phyloP scores from a whole-genome alignment of 1,140 invertebrate species.

The Drosophila pectinifera region DNA sequence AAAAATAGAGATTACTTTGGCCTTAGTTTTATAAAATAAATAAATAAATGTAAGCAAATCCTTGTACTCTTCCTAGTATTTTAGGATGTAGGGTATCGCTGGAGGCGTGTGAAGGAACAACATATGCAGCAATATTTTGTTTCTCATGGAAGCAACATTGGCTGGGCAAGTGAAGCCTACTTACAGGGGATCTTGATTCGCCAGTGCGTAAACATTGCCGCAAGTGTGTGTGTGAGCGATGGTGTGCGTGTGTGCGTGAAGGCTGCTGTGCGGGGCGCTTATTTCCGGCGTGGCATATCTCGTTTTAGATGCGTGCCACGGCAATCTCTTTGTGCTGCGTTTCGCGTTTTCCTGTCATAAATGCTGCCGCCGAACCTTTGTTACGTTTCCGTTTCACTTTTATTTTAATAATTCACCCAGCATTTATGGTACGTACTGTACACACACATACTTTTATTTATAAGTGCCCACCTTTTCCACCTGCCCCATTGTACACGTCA shows the following conservation, averaged over 20 bases:
- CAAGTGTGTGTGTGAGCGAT: constrained; percentile 1
- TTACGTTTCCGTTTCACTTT: constrained; percentile 83
- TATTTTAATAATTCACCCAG: constrained; percentile 82
- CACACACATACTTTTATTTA: constrained; percentile 59
- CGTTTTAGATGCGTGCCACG: constrained; percentile 81
- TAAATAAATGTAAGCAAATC: too few relatives aligned
- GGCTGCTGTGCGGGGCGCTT: constrained; percentile 54
- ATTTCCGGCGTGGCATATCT: constrained; percentile 82
- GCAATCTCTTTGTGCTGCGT: constrained; percentile 79
- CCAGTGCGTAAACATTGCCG: constrained; percentile 68
- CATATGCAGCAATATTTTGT: not conserved
- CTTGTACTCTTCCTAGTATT: too few relatives aligned
- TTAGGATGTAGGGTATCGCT: constrained; percentile 3
- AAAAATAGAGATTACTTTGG: too few relatives aligned
- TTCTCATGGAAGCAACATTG: constrained; percentile 40
- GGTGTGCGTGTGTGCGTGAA: constrained; percentile 26
- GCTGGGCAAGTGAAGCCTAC: constrained; percentile 74
- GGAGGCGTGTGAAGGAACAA: not conserved
- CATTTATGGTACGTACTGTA: constrained; percentile 72
- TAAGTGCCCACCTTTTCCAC: constrained; percentile 31
- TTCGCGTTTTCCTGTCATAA: constrained; percentile 83
- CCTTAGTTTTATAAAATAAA: too few relatives aligned
- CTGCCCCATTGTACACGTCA: constrained; percentile 69
- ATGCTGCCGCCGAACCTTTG: constrained; percentile 79
- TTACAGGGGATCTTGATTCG: constrained; percentile 77